Evolutionary conservation across 2,797 vertebrate genomes (phyloP), one percentile per base, ranked within the genome.

Genomic region (Euthynnus affinis): DNA sequence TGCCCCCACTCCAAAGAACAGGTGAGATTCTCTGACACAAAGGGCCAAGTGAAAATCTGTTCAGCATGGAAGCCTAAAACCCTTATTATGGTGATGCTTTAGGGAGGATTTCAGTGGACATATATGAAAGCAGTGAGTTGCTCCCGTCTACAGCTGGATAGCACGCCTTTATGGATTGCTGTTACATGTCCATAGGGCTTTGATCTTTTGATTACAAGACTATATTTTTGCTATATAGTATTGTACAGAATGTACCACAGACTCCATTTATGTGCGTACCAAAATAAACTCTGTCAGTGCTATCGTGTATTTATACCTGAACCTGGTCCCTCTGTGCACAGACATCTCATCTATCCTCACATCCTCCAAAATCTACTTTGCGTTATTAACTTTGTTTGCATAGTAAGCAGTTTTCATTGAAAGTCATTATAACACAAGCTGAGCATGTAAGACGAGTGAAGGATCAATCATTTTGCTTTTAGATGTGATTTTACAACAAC

Each of bases 1-100:
- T 89, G 88, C 85, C 82, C 90, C 90, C 88, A 89, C 92, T 93
- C 89, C 90, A 92, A 92, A 92, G 90, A 90, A 92, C 93, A 95
- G 93, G 93, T 95, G 94, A 95, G 92, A 91, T 93, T 92, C 85
- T 92, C 87, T 56, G 71, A 92, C 91, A 95, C 94, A 94, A 94
- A 94, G 87, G 88, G 90, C 88, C 88, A 89, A 91, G 88, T 89
- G 89, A 91, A 91, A 94, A 91, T 88, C 74, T 81, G 87, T 87
- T 91, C 87, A 85, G 84, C 79, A 59, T 70, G 84, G 87, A 89
- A 44, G 81, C 85, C 88, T 88, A 69, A 89, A 89, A 88, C 76
- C 87, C 78, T 89, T 90, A 86, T 93, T 93, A 91, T 89, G 78
- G 81, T 68, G 79, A 84, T 86, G 84, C 80, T 80, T 81, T 74